Percentiles rank a stretch among this genome's conserved stretches.
Evolutionary conservation across 1,140 invertebrate species (phyloP).

Genomic region (Papilio polytes): DNA sequence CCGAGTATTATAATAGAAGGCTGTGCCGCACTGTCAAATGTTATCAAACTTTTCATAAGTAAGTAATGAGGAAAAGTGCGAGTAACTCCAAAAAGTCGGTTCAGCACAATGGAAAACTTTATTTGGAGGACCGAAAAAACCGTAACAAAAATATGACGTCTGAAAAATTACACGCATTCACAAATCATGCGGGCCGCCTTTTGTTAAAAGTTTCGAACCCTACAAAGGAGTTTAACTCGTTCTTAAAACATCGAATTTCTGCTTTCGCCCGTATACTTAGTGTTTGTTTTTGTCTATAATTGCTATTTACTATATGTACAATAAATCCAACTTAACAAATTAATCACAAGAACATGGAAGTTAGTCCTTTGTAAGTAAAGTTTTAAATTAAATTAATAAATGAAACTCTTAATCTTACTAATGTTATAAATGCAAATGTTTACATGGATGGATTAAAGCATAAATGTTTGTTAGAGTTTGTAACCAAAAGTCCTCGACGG

Average conservation of each 20-base stretch:
- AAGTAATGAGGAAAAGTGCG: conserved; percentile 70
- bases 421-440: no score
- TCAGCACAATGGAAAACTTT: conserved; percentile 78
- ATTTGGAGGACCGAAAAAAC: conserved; percentile 73
- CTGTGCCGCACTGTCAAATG: conserved; percentile 60
- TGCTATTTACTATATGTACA: conserved; percentile 27
- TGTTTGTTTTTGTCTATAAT: conserved; percentile 55
- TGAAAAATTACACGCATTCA: conserved; percentile 84
- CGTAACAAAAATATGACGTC: conserved; percentile 82
- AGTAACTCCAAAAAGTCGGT: conserved; percentile 75
- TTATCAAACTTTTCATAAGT: conserved; percentile 74
- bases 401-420: neutral
- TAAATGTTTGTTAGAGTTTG: no score
- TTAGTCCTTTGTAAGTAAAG: neutral
- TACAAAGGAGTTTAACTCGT: conserved; percentile 78
- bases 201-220: conserved; percentile 76
- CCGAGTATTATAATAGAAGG: conserved; percentile 44
- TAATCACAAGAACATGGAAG: neutral
- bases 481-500: no score
- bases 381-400: neutral
- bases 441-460: no score
- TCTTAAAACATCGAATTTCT: conserved; percentile 72
- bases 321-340: conserved; percentile 33
- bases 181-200: conserved; percentile 80
- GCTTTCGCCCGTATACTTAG: conserved; percentile 53